Percentiles rank a stretch among this genome's conserved stretches.
phyloP scores from a whole-genome alignment of 2,888 invertebrate species.

The Cantharis rufa region DNA sequence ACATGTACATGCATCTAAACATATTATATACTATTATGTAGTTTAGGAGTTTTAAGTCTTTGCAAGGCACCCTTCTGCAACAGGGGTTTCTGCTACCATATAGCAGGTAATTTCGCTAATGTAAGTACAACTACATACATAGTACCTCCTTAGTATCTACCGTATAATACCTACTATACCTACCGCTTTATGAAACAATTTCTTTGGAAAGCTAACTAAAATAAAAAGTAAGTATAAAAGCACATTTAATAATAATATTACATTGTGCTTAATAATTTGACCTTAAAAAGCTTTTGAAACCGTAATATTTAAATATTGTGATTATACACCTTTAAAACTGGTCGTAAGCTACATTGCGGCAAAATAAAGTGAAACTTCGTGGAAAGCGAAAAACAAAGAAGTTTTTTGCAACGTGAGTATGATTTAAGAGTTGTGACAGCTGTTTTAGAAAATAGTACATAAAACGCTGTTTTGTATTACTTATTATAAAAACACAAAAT shows the following conservation, averaged over 20 bases:
- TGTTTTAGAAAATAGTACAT: constrained; percentile 1
- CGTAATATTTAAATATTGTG: constrained; percentile 3
- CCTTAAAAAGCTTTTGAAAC: constrained; percentile 11
- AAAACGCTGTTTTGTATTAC: constrained; percentile 3
- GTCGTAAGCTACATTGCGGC: constrained; percentile 3
- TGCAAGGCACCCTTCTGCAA: too few species aligned
- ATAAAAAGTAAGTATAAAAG: not conserved
- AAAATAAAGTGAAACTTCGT: constrained; percentile 5
- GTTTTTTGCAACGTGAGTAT: constrained; percentile 5
- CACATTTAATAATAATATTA: constrained; percentile 1
- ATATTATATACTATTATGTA: too few species aligned
- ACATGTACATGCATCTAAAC: too few species aligned
- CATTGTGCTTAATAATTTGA: constrained; percentile 6
- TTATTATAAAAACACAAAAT: not conserved
- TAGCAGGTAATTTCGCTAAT: too few species aligned
- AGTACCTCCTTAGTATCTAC: too few species aligned
- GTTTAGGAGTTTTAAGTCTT: too few species aligned
- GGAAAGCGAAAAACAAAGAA: constrained; percentile 5
- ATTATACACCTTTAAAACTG: constrained; percentile 4
- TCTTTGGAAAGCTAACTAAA: not conserved
- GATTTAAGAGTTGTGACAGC: constrained; percentile 13
- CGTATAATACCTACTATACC: not conserved
- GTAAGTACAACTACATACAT: too few species aligned
- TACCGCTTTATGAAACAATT: not conserved
- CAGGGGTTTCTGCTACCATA: too few species aligned